Base-by-base conservation (phyloP, 2,888 invertebrate species). In the Himalopsyche anomala region DNA sequence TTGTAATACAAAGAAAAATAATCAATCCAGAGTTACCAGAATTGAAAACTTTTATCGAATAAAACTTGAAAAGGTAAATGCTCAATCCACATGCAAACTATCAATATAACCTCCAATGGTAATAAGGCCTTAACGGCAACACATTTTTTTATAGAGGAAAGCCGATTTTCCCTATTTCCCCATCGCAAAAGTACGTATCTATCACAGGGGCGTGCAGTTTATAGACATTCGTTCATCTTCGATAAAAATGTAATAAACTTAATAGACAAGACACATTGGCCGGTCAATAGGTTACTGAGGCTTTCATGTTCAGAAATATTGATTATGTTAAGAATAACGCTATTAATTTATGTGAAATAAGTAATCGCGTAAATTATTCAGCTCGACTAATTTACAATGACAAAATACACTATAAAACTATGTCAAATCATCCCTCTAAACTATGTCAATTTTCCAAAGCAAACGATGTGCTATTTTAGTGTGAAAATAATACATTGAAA, bases 31-130 rank as follows among this genome's bases (percentile, higher is more conserved):
- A 15, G 74, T 12, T 38, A 74, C 74, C 74, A 74, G 36, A 74
- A 74, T 74, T 74, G 74, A 74, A 74, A 74, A 74, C 28, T 74
- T 74, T 74, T 74, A 74, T 74, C 38, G 74, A 74, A 74, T 74
- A 74, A 74, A 74, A 74, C 74, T 74, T 74, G 74, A 74, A 74
- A 74, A 74, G 74, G 74, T 74, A 38, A 38, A 74, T 74, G 74
- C 74, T 74, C 74, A 74, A 74, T 74, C 74, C 74, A 36, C 74
- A 74, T 74, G 74, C 74, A 74, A 74, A 74, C 74, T 74, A 74
- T 74, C 74, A 74, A 74, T 74, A 74, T 74, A 74, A 74, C 74
- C 74, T 74, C 74, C 74, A 36, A 74, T 74, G 74, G 74, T 74
- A 74, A 74, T 74, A 15, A 12, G 74, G 74, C 74, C 36, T 74